phyloP scores from a whole-genome alignment of 2,113 vertebrate species.

The Empidonax alnorum region DNA sequence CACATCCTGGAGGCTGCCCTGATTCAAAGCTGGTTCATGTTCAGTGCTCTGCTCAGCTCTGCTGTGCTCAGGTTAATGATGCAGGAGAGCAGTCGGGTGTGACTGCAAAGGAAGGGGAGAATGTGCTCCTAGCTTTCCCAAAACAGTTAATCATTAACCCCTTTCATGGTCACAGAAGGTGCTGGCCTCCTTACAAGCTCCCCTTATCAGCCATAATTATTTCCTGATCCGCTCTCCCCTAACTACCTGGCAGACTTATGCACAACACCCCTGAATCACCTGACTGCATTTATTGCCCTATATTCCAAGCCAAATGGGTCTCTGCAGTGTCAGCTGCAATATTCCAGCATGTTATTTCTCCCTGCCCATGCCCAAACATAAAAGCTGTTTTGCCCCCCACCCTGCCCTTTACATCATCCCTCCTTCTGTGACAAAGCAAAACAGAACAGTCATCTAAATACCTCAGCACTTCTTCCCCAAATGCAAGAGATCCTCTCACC shows the following conservation, averaged over 20 bases:
- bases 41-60: neutral
- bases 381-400: neutral
- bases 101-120: neutral
- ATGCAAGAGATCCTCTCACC: neutral
- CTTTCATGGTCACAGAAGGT: constrained; percentile 20
- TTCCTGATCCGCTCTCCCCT: constrained; percentile 39
- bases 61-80: neutral
- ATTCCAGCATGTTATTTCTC: neutral
- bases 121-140: neutral
- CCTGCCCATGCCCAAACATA: neutral
- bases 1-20: neutral
- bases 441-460: neutral
- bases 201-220: constrained; percentile 55
- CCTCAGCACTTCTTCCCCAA: neutral
- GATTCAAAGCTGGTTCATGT: neutral
- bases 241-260: neutral
- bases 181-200: constrained; percentile 30
- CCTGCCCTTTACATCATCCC: neutral
- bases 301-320: constrained; percentile 39
- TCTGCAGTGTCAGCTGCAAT: constrained; percentile 40
- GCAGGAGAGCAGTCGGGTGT: neutral
- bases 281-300: constrained; percentile 58
- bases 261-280: constrained; percentile 37
- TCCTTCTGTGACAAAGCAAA: neutral
- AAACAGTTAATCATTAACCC: constrained; percentile 52